Percentiles rank a stretch among this genome's conserved stretches.
Evolutionary conservation across 2,797 vertebrate species (phyloP).

Genomic region (Betta splendens): DNA sequence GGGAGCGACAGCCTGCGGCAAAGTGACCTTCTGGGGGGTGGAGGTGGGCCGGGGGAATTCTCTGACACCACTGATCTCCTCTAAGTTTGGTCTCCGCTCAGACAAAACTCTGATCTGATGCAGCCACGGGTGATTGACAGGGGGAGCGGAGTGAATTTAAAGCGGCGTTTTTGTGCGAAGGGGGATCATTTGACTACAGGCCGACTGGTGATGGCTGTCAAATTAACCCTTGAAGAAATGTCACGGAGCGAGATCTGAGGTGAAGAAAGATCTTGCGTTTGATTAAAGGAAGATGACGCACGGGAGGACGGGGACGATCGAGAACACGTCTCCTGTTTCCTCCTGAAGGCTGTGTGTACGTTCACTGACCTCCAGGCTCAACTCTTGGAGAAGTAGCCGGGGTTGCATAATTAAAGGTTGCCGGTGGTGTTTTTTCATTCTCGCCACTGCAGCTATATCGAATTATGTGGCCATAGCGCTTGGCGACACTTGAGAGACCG

Average conservation of each 20-base stretch:
- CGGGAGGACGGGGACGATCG: constrained; percentile 37
- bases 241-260: constrained; percentile 54
- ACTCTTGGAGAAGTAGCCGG: constrained; percentile 14
- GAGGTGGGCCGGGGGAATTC: constrained; percentile 71
- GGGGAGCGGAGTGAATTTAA: constrained; percentile 64
- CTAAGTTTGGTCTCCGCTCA: constrained; percentile 61
- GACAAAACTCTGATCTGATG: constrained; percentile 76
- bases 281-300: constrained; percentile 49
- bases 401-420: constrained; percentile 64
- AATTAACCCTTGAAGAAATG: constrained; percentile 62
- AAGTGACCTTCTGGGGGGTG: constrained; percentile 83
- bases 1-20: constrained; percentile 71
- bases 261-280: constrained; percentile 47
- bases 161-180: constrained; percentile 41
- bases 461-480: constrained; percentile 71
- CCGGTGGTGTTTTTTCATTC: constrained; percentile 46
- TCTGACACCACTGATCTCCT: constrained; percentile 76
- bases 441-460: constrained; percentile 76
- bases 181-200: constrained; percentile 60
- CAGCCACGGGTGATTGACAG: constrained; percentile 72
- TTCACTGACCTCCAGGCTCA: constrained; percentile 34
- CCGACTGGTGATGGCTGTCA: constrained; percentile 65
- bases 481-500: constrained; percentile 75
- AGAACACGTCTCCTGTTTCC: constrained; percentile 32
- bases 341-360: constrained; percentile 25